phyloP scores from a whole-genome alignment of 2,113 vertebrate genomes.

The Megaceryle torquata region DNA sequence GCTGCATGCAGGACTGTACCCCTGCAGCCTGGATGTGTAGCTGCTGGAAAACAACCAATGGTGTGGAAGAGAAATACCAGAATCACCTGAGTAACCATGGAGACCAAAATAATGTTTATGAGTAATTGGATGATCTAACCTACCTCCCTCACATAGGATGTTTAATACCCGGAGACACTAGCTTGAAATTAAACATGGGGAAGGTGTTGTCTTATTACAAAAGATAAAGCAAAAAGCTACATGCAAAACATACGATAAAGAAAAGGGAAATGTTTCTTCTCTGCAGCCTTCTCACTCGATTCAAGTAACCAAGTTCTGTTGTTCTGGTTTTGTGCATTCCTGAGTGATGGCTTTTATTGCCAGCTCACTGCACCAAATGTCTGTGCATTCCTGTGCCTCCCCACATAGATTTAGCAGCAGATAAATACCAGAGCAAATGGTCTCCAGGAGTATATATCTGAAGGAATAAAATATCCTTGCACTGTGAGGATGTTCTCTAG shows the following conservation, averaged over 20 bases:
- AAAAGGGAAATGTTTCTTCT: background rate
- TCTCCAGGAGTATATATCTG: background rate
- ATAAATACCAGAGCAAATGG: background rate
- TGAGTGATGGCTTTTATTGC: background rate
- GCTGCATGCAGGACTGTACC: background rate
- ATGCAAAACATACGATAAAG: background rate
- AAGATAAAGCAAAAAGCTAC: background rate
- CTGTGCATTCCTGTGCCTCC: background rate
- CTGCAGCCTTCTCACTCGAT: background rate
- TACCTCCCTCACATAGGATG: background rate
- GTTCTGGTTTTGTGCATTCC: background rate
- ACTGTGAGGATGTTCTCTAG: background rate
- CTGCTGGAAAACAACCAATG: background rate
- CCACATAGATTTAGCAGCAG: background rate
- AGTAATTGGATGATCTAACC: background rate
- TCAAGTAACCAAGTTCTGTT: background rate
- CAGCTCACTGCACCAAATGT: background rate
- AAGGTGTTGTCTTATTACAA: background rate
- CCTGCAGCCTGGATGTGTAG: background rate
- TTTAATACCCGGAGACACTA: background rate
- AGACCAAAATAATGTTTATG: background rate
- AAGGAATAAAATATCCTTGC: background rate
- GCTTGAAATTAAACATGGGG: background rate
- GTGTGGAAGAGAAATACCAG: background rate
- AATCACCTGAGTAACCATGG: conserved; percentile 26